Conservation (phyloP, 2,888 invertebrate species). For the Polyommatus iphigenia region DNA sequence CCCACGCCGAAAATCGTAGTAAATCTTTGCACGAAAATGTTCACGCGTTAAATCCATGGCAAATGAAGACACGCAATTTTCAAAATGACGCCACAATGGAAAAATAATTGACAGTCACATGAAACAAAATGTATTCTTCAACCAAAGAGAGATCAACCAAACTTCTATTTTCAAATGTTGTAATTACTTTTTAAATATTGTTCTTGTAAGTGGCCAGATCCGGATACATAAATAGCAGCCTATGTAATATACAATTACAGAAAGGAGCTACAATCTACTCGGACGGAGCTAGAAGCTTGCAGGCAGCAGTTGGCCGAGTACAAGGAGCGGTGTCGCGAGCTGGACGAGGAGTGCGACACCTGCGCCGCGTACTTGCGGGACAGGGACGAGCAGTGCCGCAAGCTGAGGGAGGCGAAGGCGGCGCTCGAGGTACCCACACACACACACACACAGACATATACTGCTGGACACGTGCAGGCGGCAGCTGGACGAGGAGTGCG, state of each 20-base stretch:
- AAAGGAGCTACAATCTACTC: conserved; percentile 65
- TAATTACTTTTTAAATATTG: no score
- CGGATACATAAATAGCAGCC: no score
- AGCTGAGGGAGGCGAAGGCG: conserved; percentile 55
- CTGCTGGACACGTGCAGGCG: conserved; percentile 48
- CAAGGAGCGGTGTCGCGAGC: conserved; percentile 59
- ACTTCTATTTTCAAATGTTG: no score
- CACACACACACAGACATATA: not conserved
- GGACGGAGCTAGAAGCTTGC: conserved; percentile 52
- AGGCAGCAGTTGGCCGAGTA: conserved; percentile 58
- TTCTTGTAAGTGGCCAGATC: no score
- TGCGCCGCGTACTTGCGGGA: conserved; percentile 62
- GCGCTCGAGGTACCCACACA: conserved; percentile 55
- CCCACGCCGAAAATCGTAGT: no score
- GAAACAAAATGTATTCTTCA: no score
- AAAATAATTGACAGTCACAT: no score
- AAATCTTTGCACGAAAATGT: no score
- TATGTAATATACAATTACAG: conserved; percentile 42
- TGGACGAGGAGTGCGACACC: conserved; percentile 72
- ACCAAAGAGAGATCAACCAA: no score
- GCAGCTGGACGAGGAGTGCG: conserved; percentile 68
- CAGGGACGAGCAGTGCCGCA: conserved; percentile 57
- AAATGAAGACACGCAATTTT: no score
- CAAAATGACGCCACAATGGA: no score
- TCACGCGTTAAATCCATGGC: no score